A percentile compares a stretch with the other conserved stretches of the same genome.
phyloP scores from a whole-genome alignment of 1,140 invertebrate species.

The Solen grandis region DNA sequence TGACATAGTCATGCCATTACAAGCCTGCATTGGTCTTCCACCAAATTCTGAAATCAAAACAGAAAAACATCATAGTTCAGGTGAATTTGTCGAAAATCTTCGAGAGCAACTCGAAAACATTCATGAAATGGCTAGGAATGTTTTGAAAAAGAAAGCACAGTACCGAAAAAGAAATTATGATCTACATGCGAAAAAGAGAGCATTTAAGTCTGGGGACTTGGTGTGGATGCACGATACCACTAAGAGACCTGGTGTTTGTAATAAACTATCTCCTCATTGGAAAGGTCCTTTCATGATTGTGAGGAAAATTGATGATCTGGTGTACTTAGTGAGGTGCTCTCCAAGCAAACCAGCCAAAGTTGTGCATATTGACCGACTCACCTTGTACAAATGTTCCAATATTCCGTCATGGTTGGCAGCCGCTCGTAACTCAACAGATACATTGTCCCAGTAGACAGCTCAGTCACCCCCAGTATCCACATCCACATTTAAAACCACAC shows the following conservation, averaged over 20 bases:
- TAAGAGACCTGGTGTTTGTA: not conserved
- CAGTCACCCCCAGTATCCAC: too few species aligned
- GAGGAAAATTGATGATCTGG: not conserved
- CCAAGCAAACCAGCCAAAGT: not conserved
- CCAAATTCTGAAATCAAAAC: not conserved
- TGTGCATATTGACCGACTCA: not conserved
- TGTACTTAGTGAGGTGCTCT: not conserved
- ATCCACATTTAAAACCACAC: too few species aligned
- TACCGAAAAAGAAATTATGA: constrained; percentile 53
- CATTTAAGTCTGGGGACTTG: not conserved
- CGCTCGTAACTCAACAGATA: not conserved
- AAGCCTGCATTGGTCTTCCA: constrained; percentile 13
- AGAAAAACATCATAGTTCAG: not conserved
- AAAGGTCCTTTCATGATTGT: not conserved
- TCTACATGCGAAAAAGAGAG: not conserved
- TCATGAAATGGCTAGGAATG: constrained; percentile 42
- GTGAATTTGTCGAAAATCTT: constrained; percentile 38
- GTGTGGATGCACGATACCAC: not conserved
- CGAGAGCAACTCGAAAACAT: not conserved
- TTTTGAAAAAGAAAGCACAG: constrained; percentile 36
- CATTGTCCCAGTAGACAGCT: too few species aligned
- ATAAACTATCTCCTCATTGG: not conserved
- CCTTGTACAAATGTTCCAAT: not conserved
- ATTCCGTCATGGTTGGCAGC: not conserved
- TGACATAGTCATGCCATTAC: constrained; percentile 49